Evolutionary conservation across 1,140 invertebrate species (phyloP).

Genomic region (Protaetia brevitarsis): DNA sequence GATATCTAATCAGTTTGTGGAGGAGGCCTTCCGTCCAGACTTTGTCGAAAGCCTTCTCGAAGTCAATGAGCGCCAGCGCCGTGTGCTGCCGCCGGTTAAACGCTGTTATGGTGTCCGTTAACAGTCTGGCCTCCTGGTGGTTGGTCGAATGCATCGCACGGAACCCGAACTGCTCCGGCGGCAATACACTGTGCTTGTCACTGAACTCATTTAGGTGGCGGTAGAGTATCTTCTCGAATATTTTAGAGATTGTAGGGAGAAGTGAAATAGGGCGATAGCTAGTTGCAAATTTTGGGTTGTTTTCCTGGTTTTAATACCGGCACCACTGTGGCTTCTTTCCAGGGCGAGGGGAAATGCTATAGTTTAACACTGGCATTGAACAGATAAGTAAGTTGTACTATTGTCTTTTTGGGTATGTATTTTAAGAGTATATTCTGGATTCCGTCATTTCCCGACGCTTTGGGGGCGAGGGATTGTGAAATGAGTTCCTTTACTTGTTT

Average conservation of each 20-base stretch:
- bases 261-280: constrained; percentile 38
- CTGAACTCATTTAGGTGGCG: constrained; percentile 22
- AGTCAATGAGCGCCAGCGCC: constrained; percentile 34
- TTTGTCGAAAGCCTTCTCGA: too few species aligned
- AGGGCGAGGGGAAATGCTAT: constrained; percentile 39
- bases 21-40: too few species aligned
- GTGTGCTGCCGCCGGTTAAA: constrained; percentile 38
- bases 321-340: constrained; percentile 47
- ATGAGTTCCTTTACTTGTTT: neutral
- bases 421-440: constrained; percentile 23
- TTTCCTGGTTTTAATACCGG: constrained; percentile 46
- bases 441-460: constrained; percentile 26
- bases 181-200: constrained; percentile 33
- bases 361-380: constrained; percentile 38
- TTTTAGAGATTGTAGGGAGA: constrained; percentile 32
- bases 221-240: constrained; percentile 34
- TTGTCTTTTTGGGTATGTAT: constrained; percentile 22
- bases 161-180: constrained; percentile 36
- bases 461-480: neutral
- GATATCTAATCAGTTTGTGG: too few species aligned
- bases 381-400: constrained; percentile 20
- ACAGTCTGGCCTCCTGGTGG: constrained; percentile 28
- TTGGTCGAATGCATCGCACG: constrained; percentile 28
- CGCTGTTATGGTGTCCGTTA: constrained; percentile 33
- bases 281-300: neutral